A percentile compares a stretch with the other conserved stretches of the same genome.
Evolutionary conservation across 2,797 vertebrate genomes (phyloP).

Genomic region (Pipistrellus pygmaeus): DNA sequence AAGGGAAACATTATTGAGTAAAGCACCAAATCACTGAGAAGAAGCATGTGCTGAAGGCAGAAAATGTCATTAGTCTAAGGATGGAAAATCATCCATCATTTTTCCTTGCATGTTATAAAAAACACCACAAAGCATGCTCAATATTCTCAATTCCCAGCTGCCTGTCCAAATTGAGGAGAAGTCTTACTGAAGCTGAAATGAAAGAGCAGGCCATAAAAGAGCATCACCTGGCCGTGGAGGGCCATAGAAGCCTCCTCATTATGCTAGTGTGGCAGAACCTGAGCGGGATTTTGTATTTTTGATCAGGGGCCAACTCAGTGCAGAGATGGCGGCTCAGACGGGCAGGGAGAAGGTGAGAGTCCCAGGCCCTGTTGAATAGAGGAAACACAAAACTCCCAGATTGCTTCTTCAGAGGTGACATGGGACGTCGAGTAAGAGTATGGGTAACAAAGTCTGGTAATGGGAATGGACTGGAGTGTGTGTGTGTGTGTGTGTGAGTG

Average conservation of each 20-base stretch:
- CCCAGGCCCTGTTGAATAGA: neutral
- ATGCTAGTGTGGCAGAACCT: no score
- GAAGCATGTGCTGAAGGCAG: neutral
- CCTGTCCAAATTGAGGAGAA: neutral
- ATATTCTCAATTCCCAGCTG: neutral
- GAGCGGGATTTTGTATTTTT: neutral
- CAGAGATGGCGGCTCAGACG: neutral
- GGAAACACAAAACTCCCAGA: neutral
- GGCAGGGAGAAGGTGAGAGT: neutral
- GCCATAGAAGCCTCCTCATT: neutral
- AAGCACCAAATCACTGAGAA: neutral
- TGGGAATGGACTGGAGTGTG: neutral
- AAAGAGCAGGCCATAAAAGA: neutral
- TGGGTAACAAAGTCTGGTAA: neutral
- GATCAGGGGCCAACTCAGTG: neutral
- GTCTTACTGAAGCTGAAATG: neutral
- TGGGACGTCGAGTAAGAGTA: neutral
- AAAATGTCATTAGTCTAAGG: neutral
- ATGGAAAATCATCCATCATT: neutral
- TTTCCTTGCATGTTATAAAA: neutral
- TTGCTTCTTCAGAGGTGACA: neutral
- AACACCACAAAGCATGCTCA: neutral
- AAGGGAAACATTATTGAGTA: neutral
- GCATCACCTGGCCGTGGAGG: neutral
- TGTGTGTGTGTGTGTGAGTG: no score